Evolutionary conservation across 2,113 vertebrate species (phyloP).

Genomic region (Notothenia coriiceps): DNA sequence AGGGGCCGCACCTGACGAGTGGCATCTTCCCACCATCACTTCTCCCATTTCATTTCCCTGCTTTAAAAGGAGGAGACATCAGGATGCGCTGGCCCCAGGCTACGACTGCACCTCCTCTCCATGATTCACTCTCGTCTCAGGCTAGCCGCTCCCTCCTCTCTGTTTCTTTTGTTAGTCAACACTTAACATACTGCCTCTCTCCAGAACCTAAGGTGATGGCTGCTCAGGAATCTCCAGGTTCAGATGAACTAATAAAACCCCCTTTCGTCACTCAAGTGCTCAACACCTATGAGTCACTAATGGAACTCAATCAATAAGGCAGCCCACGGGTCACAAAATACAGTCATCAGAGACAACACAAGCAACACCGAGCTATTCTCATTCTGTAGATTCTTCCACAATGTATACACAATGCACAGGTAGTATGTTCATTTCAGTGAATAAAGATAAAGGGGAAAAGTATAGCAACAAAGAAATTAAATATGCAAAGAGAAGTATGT

Average conservation of each 20-base stretch:
- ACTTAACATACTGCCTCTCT: slow-evolving; percentile 43
- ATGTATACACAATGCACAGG: background rate
- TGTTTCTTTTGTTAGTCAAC: slow-evolving; percentile 34
- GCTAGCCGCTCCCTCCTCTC: background rate
- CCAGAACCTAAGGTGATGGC: slow-evolving; percentile 12
- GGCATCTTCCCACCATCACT: slow-evolving; percentile 72
- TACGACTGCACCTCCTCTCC: slow-evolving; percentile 55
- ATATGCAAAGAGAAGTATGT: background rate
- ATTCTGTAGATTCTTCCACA: slow-evolving; percentile 20
- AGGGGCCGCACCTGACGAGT: slow-evolving; percentile 52
- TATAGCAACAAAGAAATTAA: background rate
- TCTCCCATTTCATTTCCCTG: slow-evolving; percentile 72
- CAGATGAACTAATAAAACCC: slow-evolving; percentile 50
- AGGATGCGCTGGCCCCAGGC: slow-evolving; percentile 71
- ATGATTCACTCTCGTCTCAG: slow-evolving; percentile 36
- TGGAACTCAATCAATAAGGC: slow-evolving; percentile 59
- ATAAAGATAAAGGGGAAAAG: background rate
- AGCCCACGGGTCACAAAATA: slow-evolving; percentile 48
- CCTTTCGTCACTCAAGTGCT: slow-evolving; percentile 34
- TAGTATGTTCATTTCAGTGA: background rate
- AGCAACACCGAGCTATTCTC: background rate
- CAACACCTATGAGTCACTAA: slow-evolving; percentile 44
- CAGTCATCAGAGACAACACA: background rate
- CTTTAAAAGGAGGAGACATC: slow-evolving; percentile 72
- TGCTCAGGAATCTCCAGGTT: slow-evolving; percentile 45